Percentiles rank a stretch among this genome's conserved stretches.
These are phyloP conservation scores for Siniperca scherzeri DNA, from an alignment of 2,797 vertebrate genomes.

Conservation along the genomic window DNA sequence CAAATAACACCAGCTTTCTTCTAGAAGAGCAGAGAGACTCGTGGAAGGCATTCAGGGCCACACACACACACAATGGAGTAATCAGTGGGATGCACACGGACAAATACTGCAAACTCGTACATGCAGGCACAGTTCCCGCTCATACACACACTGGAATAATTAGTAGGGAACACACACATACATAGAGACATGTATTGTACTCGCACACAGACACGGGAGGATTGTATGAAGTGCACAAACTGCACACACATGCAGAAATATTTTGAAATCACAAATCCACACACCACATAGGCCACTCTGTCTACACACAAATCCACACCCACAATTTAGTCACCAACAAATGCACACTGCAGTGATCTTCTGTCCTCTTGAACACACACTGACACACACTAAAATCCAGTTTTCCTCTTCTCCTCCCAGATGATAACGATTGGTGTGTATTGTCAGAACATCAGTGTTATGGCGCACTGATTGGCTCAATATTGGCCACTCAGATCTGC, in stretches of 20 bases:
- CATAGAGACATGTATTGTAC: neutral
- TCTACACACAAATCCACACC: neutral
- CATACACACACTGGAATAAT: constrained; percentile 26
- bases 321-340: neutral
- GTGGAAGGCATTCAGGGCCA: neutral
- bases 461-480: constrained; percentile 42
- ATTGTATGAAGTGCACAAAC: neutral
- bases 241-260: neutral
- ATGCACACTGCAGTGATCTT: neutral
- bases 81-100: constrained; percentile 14
- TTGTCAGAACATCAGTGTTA: constrained; percentile 37
- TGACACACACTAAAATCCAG: neutral
- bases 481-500: constrained; percentile 47
- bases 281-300: neutral
- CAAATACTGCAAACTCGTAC: neutral
- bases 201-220: neutral
- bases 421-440: constrained; percentile 7
- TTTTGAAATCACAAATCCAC: constrained; percentile 1
- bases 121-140: constrained; percentile 3
- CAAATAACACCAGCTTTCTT: constrained; percentile 5
- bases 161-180: constrained; percentile 22
- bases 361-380: neutral
- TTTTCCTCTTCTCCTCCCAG: constrained; percentile 22
- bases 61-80: constrained; percentile 4
- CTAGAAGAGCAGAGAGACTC: neutral